Percentiles rank a stretch among this genome's conserved stretches.
phyloP scores from a whole-genome alignment of 2,113 vertebrate species.

The Phalacrocorax pelagicus region DNA sequence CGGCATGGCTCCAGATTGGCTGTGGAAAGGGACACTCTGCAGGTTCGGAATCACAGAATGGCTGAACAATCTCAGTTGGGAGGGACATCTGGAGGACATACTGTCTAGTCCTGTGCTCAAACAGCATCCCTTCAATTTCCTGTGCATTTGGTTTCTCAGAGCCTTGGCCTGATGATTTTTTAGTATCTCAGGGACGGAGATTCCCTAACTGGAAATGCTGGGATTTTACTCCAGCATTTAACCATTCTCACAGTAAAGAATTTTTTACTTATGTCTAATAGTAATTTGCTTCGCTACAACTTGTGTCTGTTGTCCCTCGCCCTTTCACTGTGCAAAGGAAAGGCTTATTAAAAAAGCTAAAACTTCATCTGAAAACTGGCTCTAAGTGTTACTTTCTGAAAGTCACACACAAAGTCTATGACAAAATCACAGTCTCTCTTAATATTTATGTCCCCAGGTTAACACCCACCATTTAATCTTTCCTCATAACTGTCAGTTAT shows the following conservation, averaged over 20 bases:
- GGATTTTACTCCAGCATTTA: background rate
- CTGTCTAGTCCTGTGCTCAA: background rate
- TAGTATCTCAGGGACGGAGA: background rate
- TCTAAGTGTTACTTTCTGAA: background rate
- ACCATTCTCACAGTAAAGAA: fast-evolving
- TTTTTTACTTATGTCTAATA: background rate
- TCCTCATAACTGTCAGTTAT: background rate
- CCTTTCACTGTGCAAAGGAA: background rate
- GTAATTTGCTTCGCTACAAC: background rate
- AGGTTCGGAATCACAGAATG: background rate
- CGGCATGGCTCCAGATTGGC: fast-evolving
- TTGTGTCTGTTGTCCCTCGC: background rate
- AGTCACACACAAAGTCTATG: background rate
- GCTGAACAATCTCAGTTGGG: background rate
- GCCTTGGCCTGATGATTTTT: background rate
- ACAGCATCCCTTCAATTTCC: background rate
- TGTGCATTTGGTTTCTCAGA: background rate
- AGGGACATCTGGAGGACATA: fast-evolving
- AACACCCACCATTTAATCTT: background rate
- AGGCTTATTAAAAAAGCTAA: background rate
- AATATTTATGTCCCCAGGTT: background rate
- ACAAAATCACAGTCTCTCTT: background rate
- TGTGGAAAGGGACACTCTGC: background rate
- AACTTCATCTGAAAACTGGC: background rate
- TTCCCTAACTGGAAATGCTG: background rate